Base-by-base conservation (phyloP, 2,113 vertebrate genomes). In the Malurus cyaneus region DNA sequence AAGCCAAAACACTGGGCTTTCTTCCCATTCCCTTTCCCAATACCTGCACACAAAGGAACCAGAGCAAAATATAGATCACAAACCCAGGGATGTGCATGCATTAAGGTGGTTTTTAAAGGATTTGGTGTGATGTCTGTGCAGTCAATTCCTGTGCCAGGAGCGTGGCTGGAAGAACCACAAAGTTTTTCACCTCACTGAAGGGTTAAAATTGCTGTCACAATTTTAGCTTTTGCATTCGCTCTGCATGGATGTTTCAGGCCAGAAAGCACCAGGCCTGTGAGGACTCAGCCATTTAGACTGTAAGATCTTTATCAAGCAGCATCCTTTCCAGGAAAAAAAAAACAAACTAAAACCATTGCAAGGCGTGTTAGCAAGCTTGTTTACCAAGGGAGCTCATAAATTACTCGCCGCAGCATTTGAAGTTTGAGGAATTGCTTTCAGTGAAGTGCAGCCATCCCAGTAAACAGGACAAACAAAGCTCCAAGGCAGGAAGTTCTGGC, bases 381-480 rank as follows among this genome's bases (percentile, higher is more conserved):
- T 92, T 94, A 87, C 52, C 77, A 89, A 80, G 78, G 70, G 60
- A 77, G 41, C 46, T 69, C 46, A n/a, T 32, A n/a, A 85, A 66
- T 89, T 85, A 85, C 32, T 14, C 77, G 69, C 67, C 7, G 4
- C 14, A 8, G 52, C 76, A 26, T 85, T 60, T 96, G 94, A 88
- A 95, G 49, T 92, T 94, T 59, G 60, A 93, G 61, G 71, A 91
- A 86, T 81, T 76, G 87, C 59, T 69, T 80, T 89, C 62, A 65
- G 89, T 82, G 66, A 84, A 88, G n/a, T 36, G 57, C 74, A 88
- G 60, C 64, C 81, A 46, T 95, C 72, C 47, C 56, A 79, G 83
- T 50, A 87, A 95, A 56, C 82, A 94, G 65, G 90, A 82, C 77
- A 93, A 95, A 89, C 66, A 93, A 92, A 83, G 47, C 91, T 92